Evolutionary conservation across 2,797 vertebrate species (phyloP).

Genomic region (Lophius americanus): DNA sequence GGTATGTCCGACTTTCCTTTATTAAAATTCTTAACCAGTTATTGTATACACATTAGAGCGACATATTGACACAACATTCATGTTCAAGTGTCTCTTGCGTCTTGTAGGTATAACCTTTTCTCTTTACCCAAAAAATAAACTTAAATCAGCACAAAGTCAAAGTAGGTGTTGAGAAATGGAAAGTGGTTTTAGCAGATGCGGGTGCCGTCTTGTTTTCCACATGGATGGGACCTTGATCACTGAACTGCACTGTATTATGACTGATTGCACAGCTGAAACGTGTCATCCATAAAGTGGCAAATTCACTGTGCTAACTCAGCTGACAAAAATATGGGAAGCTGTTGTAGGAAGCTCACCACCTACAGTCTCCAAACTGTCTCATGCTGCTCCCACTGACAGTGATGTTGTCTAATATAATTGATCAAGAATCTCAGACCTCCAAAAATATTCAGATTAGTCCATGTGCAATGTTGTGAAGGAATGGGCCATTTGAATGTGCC

Average conservation of each 20-base stretch:
- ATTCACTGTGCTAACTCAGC: constrained; percentile 50
- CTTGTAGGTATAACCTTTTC: too few species aligned
- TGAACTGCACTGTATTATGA: constrained; percentile 38
- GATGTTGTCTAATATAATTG: neutral
- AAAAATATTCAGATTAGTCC: neutral
- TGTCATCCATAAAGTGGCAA: constrained; percentile 44
- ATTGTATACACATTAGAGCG: too few species aligned
- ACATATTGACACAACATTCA: too few species aligned
- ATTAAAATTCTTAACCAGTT: too few species aligned
- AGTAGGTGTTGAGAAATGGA: constrained; percentile 4
- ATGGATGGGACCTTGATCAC: constrained; percentile 27
- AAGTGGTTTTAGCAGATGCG: constrained; percentile 36
- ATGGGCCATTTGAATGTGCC: neutral
- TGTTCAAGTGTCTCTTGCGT: too few species aligned
- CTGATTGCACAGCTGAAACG: constrained; percentile 49
- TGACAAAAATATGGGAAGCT: constrained; percentile 12
- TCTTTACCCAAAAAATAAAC: too few species aligned
- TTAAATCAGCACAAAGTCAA: neutral
- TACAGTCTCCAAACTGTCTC: constrained; percentile 35
- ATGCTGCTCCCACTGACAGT: constrained; percentile 31
- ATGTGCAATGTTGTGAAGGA: neutral
- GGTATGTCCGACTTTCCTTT: too few species aligned
- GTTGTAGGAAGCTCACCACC: constrained; percentile 21
- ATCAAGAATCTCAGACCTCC: neutral
- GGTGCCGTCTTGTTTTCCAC: constrained; percentile 47